Base-by-base conservation (phyloP, 2,113 vertebrate genomes). In the Toxostoma redivivum region DNA sequence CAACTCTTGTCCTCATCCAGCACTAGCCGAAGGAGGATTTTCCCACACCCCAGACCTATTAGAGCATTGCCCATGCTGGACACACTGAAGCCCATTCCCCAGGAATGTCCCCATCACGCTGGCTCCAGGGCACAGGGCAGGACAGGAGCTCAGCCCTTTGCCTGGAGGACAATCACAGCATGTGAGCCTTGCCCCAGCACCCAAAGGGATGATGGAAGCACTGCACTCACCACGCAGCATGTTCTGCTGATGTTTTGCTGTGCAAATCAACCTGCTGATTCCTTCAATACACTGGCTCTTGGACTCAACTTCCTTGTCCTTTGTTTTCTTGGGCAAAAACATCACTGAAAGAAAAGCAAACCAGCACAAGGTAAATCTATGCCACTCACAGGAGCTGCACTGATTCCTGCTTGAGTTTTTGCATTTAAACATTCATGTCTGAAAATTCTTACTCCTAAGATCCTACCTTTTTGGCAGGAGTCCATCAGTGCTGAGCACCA, bases 281-380 rank as follows among this genome's bases (percentile, higher is more conserved):
- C 99, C 98, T 95, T 99, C 99, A 27, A 99, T 99, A 94, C 99
- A 98, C 95, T 99, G 99, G 97, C 99, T 99, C 93, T 99, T 99
- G 2, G 99, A 98, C 95, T 99, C 99, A 81, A 98, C 69, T 27
- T 99, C 99, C 94, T 99, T 99, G 98, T 99, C 99, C 98, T 99
- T 99, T 60, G 98, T 98, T 96, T 99, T 99, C 98, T 99, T 99
- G 91, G 99, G 99, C 97, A 99, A 96, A 97, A 99, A 99, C 98
- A 99, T 99, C 92, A 99, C 99, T 99, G 95, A 44, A 92, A 96
- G 66, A 92, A 92, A 94, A 93, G 42, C 54, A 95, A 84, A 86
- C 10, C 20, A 2, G 44, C 30, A 86, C 21, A 87, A 9, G 4
- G 44, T 96, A 53, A 95, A 48, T 38, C 33, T 67, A 31, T 42